These are phyloP conservation scores for Philaethria dido DNA, from an alignment of 2,888 invertebrate species.

Conservation along the genomic window DNA sequence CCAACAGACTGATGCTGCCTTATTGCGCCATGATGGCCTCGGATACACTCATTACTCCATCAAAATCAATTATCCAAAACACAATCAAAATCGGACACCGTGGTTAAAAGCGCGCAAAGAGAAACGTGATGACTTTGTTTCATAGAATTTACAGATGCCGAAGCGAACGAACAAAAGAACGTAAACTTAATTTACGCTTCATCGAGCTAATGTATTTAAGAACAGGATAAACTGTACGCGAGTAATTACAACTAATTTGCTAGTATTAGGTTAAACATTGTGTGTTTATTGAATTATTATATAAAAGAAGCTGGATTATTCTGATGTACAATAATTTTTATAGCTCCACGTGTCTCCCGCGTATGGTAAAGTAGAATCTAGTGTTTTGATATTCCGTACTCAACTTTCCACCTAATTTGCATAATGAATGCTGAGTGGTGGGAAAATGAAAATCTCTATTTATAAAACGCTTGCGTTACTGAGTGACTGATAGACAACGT, in stretches of 20 bases:
- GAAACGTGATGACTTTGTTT: background rate
- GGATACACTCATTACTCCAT: background rate
- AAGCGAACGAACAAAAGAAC: background rate
- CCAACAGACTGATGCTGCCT: no score
- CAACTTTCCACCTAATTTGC: no score
- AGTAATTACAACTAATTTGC: constrained; percentile 4
- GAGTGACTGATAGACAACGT: no score
- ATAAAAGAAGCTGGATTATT: background rate
- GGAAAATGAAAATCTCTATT: no score
- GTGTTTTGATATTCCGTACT: no score
- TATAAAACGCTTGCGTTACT: no score
- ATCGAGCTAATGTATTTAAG: background rate
- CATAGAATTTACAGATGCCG: background rate
- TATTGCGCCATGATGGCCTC: no score
- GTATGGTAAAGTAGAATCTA: no score
- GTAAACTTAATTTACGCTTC: constrained; percentile 2
- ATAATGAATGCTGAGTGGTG: no score
- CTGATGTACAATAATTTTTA: background rate
- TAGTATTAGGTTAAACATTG: background rate
- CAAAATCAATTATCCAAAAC: background rate
- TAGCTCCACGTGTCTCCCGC: no score
- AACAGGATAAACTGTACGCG: background rate
- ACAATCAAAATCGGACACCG: background rate
- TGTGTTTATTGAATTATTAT: constrained; percentile 2
- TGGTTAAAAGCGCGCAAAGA: background rate